A percentile compares a stretch with the other conserved stretches of the same genome.
Evolutionary conservation across 2,888 invertebrate species (phyloP).

Genomic region (Macaria notata): DNA sequence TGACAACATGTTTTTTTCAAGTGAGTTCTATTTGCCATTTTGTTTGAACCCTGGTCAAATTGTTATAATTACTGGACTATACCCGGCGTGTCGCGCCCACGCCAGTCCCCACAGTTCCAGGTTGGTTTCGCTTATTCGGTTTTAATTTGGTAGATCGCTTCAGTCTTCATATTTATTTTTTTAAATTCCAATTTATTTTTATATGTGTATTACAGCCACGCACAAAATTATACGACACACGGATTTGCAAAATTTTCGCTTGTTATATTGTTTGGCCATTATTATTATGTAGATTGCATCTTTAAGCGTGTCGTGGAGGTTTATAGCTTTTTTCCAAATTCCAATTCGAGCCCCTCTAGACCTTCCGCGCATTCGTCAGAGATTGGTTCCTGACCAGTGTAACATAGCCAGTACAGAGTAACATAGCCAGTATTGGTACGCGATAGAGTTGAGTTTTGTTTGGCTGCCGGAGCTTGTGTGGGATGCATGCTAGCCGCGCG

Average conservation of each 20-base stretch:
- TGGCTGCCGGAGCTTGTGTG: slow-evolving; percentile 60
- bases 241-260: slow-evolving; percentile 64
- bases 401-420: slow-evolving; percentile 43
- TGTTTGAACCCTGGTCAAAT: neutral
- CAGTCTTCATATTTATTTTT: slow-evolving; percentile 53
- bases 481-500: too few species aligned
- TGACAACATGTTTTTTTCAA: neutral
- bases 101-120: slow-evolving; percentile 43
- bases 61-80: too few species aligned
- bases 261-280: slow-evolving; percentile 59
- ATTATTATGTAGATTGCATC: slow-evolving; percentile 59
- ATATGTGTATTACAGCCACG: slow-evolving; percentile 73
- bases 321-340: slow-evolving; percentile 62
- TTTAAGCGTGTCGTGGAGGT: slow-evolving; percentile 51
- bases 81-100: slow-evolving; percentile 18
- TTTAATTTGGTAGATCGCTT: slow-evolving; percentile 71
- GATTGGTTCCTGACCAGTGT: slow-evolving; percentile 60
- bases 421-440: too few species aligned
- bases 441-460: slow-evolving; percentile 63
- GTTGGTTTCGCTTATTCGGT: slow-evolving; percentile 60
- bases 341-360: slow-evolving; percentile 58
- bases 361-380: slow-evolving; percentile 70
- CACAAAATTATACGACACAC: slow-evolving; percentile 65
- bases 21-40: slow-evolving; percentile 8
- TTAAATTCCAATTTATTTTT: slow-evolving; percentile 54